These are phyloP conservation scores for Leucopsar rothschildi DNA, from an alignment of 2,113 vertebrate genomes.

Conservation along the genomic window DNA sequence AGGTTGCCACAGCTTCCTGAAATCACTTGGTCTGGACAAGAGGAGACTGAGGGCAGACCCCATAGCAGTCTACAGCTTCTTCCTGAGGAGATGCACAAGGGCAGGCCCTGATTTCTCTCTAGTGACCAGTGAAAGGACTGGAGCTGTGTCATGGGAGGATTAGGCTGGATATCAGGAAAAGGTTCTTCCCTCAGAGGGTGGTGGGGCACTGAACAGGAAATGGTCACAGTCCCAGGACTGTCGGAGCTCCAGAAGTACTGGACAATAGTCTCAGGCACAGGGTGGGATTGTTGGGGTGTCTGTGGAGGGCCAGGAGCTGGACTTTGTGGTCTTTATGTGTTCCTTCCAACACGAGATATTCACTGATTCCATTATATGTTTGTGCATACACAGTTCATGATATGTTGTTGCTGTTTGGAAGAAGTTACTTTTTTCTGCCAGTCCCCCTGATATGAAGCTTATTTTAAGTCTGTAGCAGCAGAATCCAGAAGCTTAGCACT, in stretches of 20 bases:
- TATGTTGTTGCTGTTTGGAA: neutral
- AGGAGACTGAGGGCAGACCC: neutral
- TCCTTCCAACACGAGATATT: neutral
- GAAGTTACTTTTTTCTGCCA: neutral
- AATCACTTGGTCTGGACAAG: neutral
- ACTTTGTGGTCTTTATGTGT: neutral
- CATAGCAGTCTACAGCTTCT: neutral
- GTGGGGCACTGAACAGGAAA: neutral
- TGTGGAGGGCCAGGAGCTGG: neutral
- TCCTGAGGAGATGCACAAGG: rapidly evolving
- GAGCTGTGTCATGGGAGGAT: neutral
- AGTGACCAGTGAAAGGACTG: neutral
- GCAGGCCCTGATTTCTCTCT: neutral
- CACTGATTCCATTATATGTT: rapidly evolving
- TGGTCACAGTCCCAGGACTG: neutral
- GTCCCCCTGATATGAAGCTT: neutral
- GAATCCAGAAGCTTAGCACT: neutral
- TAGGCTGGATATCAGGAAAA: neutral
- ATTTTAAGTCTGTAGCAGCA: neutral
- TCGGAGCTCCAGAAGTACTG: neutral
- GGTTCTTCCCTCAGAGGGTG: neutral
- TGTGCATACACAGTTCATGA: rapidly evolving
- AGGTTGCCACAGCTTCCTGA: neutral
- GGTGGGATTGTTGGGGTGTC: neutral
- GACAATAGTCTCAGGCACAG: no score